Percentiles rank a stretch among this genome's conserved stretches.
Evolutionary conservation across 2,888 invertebrate species (phyloP).

Genomic region (Plutella xylostella): DNA sequence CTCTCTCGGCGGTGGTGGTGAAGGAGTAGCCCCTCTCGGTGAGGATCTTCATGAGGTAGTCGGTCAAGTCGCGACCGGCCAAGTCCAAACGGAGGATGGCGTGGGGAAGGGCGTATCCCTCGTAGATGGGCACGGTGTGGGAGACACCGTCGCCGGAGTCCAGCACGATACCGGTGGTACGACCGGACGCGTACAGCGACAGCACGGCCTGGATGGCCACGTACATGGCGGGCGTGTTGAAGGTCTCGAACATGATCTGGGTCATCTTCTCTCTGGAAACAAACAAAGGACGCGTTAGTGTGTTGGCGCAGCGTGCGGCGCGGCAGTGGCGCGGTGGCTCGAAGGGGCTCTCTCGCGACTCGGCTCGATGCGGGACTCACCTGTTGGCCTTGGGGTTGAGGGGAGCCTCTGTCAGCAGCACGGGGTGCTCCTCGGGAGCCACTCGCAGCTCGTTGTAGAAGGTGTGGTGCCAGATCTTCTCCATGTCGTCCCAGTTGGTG

Average conservation of each 20-base stretch:
- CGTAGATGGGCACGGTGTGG: conserved; percentile 96
- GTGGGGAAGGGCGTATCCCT: conserved; percentile 93
- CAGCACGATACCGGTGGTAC: conserved; percentile 96
- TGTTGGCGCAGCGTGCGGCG: conserved; percentile 11
- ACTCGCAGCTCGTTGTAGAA: conserved; percentile 98
- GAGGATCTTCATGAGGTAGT: conserved; percentile 94
- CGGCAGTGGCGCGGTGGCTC: too few relatives aligned
- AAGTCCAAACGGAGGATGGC: conserved; percentile 93
- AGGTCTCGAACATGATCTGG: conserved; percentile 93
- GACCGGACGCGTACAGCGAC: conserved; percentile 93
- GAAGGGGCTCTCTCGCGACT: too few relatives aligned
- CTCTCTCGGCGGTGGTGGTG: conserved; percentile 92
- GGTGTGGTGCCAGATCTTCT: conserved; percentile 99
- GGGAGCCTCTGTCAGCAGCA: conserved; percentile 88
- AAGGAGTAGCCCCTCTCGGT: conserved; percentile 92
- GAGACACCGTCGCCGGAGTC: conserved; percentile 97
- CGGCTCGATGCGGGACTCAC: conserved; percentile 24
- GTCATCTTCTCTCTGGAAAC: conserved; percentile 87
- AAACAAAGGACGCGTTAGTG: conserved; percentile 19
- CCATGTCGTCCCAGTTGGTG: conserved; percentile 99
- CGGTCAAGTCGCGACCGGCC: conserved; percentile 92
- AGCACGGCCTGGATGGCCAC: conserved; percentile 95
- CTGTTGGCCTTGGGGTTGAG: conserved; percentile 89
- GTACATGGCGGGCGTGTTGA: conserved; percentile 95
- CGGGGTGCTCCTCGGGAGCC: conserved; percentile 93